A percentile compares a stretch with the other conserved stretches of the same genome.
Evolutionary conservation across 2,113 vertebrate genomes (phyloP).

Genomic region (Pholis gunnellus): DNA sequence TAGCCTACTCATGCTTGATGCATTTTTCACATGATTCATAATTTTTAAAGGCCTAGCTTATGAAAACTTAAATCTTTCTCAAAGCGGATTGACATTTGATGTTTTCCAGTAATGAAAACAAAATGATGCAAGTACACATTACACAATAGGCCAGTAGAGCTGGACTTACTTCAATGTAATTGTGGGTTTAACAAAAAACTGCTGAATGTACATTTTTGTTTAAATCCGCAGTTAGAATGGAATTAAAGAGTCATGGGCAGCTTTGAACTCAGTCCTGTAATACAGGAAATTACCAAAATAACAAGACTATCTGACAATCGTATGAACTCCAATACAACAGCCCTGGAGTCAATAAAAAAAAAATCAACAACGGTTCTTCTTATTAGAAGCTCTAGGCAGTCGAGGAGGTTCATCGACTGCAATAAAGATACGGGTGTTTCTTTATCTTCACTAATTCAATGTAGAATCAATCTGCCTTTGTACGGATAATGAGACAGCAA

Average conservation of each 20-base stretch:
- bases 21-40: neutral
- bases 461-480: neutral
- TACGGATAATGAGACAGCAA: neutral
- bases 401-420: neutral
- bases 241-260: neutral
- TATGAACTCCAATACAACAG: neutral
- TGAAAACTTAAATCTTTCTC: neutral
- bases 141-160: neutral
- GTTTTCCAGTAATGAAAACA: neutral
- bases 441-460: neutral
- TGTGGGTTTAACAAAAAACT: neutral
- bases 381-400: neutral
- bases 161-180: neutral
- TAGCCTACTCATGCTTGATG: too few relatives aligned
- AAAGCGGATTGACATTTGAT: neutral
- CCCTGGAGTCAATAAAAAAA: neutral
- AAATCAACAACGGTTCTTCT: neutral
- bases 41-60: neutral
- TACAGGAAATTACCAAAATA: neutral
- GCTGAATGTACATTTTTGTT: neutral
- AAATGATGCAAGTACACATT: neutral
- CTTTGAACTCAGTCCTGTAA: neutral
- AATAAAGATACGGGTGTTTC: neutral
- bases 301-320: neutral
- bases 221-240: neutral